Evolutionary conservation across 2,797 vertebrate species (phyloP).

Genomic region (Macrochelys suwanniensis): DNA sequence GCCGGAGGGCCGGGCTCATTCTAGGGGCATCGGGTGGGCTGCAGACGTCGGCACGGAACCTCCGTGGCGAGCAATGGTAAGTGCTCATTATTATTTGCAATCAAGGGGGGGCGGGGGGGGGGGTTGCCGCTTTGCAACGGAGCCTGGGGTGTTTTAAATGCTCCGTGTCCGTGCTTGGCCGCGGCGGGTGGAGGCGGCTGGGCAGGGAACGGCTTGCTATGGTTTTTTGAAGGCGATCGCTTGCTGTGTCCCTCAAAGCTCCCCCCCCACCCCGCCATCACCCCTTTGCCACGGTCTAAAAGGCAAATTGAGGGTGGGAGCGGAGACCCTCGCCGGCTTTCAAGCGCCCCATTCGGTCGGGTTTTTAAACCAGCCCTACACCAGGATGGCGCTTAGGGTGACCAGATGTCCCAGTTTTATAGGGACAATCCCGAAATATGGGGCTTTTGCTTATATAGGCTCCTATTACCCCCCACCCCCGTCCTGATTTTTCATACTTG

Average conservation of each 20-base stretch:
- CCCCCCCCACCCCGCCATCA: background rate
- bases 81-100: background rate
- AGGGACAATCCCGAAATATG: too few species aligned
- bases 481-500: too few species aligned
- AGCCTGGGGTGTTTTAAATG: background rate
- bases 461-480: too few species aligned
- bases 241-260: background rate
- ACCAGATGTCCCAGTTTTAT: too few species aligned
- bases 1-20: conserved; percentile 34
- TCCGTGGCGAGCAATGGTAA: conserved; percentile 45
- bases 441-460: too few species aligned
- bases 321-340: too few species aligned
- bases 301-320: background rate
- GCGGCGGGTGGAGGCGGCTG: background rate
- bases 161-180: too few species aligned
- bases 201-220: background rate
- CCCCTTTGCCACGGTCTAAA: background rate
- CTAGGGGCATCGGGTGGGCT: background rate
- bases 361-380: background rate
- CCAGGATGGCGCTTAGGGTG: background rate
- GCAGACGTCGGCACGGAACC: background rate
- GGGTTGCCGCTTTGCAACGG: background rate
- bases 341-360: too few species aligned
- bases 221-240: background rate
- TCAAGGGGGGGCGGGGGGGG: background rate